Conservation (phyloP, 2,797 vertebrate genomes). For the Amniataba percoides region DNA sequence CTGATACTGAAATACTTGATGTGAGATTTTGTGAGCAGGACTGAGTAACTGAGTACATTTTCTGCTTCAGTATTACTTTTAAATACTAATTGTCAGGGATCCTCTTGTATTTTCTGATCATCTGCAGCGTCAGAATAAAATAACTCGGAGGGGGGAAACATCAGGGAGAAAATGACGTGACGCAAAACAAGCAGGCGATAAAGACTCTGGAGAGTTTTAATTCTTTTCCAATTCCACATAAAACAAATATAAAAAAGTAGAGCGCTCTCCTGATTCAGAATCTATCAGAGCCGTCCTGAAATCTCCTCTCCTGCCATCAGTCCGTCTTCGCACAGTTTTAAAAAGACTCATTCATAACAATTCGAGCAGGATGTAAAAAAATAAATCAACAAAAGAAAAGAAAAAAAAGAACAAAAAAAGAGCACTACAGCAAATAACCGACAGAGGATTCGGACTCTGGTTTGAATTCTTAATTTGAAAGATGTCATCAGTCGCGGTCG, state of each 20-base stretch:
- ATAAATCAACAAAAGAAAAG: constrained; percentile 9
- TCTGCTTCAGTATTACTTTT: neutral
- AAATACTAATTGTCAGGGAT: neutral
- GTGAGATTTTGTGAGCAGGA: too few species aligned
- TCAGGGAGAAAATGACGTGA: constrained; percentile 20
- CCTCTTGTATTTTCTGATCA: neutral
- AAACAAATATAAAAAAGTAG: constrained; percentile 85
- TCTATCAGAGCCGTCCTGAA: constrained; percentile 48
- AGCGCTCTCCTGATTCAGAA: constrained; percentile 61
- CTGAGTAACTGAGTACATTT: too few species aligned
- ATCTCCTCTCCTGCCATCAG: neutral
- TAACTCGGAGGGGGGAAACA: neutral
- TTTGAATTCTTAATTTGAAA: constrained; percentile 34
- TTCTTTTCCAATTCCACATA: constrained; percentile 79
- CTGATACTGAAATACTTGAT: too few species aligned
- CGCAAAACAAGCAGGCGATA: constrained; percentile 35
- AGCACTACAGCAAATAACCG: constrained; percentile 34
- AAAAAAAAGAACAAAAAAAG: constrained; percentile 1
- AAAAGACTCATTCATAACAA: constrained; percentile 72
- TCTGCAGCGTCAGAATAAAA: neutral
- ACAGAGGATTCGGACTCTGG: constrained; percentile 19
- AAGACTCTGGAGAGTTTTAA: constrained; percentile 78
- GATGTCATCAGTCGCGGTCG: constrained; percentile 25
- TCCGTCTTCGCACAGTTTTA: constrained; percentile 48
- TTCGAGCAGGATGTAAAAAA: constrained; percentile 52